Evolutionary conservation across 1,140 invertebrate species (phyloP).

Genomic region (Lutraria rhynchaena): DNA sequence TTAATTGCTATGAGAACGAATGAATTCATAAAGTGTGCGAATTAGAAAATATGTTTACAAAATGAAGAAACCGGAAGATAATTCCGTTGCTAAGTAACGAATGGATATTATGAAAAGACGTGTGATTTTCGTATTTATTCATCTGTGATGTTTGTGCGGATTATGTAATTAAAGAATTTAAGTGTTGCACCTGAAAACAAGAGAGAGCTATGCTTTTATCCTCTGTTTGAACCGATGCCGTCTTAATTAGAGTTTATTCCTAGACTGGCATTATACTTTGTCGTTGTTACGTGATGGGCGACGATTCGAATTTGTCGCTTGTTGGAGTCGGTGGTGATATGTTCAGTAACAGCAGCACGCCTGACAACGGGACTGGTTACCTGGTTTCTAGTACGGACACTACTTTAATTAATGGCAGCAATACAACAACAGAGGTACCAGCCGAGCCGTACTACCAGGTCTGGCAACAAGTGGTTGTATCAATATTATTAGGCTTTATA

Average conservation of each 20-base stretch:
- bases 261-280: neutral
- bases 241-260: neutral
- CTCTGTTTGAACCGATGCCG: neutral
- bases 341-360: neutral
- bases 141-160: too few species aligned
- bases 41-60: too few species aligned
- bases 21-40: too few species aligned
- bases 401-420: neutral
- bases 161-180: neutral
- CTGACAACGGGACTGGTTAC: neutral
- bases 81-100: too few species aligned
- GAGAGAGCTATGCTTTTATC: neutral
- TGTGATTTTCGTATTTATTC: too few species aligned
- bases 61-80: too few species aligned
- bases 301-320: neutral
- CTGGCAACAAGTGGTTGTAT: slow-evolving; percentile 74
- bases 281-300: slow-evolving; percentile 21
- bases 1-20: too few species aligned
- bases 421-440: neutral
- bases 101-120: too few species aligned
- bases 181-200: neutral
- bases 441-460: slow-evolving; percentile 61
- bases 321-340: slow-evolving; percentile 6
- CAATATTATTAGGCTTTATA: slow-evolving; percentile 77
- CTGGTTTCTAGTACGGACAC: slow-evolving; percentile 8